Percentiles rank a stretch among this genome's conserved stretches.
Conservation (phyloP, 1,140 invertebrate genomes). For the Drosophila biarmipes region DNA sequence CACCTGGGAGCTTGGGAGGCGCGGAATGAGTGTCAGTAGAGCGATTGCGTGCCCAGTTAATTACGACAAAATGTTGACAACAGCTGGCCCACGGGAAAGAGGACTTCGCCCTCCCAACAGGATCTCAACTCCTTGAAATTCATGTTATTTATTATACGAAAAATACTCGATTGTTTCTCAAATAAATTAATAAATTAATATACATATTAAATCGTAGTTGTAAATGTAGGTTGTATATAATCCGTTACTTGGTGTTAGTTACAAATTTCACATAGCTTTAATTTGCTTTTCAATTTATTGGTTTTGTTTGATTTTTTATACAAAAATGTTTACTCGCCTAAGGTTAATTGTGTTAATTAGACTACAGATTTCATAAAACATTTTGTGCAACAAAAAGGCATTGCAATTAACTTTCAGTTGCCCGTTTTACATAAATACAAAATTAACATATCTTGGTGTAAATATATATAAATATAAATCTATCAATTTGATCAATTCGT, state of each 20-base stretch:
- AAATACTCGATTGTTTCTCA: slow-evolving; percentile 71
- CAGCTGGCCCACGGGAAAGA: slow-evolving; percentile 44
- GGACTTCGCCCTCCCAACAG: neutral
- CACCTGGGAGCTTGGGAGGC: slow-evolving; percentile 40
- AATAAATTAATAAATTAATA: slow-evolving; percentile 74
- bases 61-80: slow-evolving; percentile 56
- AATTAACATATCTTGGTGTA: slow-evolving; percentile 60
- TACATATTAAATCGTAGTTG: slow-evolving; percentile 40
- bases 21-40: slow-evolving; percentile 37
- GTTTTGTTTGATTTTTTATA: slow-evolving; percentile 36
- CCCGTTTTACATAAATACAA: slow-evolving; percentile 68
- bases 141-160: slow-evolving; percentile 76
- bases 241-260: slow-evolving; percentile 76
- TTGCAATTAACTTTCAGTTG: slow-evolving; percentile 66
- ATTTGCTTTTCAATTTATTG: slow-evolving; percentile 50
- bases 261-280: slow-evolving; percentile 62
- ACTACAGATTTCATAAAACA: slow-evolving; percentile 73
- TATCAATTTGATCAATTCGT: slow-evolving; percentile 69
- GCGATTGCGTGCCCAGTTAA: slow-evolving; percentile 64
- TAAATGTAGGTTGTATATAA: slow-evolving; percentile 58
- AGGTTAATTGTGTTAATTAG: slow-evolving; percentile 72
- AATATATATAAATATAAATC: slow-evolving; percentile 53
- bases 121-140: slow-evolving; percentile 44
- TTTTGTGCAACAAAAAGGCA: slow-evolving; percentile 81
- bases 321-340: slow-evolving; percentile 64